phyloP scores from a whole-genome alignment of 2,797 vertebrate species.

The Brachyalestes nurse region DNA sequence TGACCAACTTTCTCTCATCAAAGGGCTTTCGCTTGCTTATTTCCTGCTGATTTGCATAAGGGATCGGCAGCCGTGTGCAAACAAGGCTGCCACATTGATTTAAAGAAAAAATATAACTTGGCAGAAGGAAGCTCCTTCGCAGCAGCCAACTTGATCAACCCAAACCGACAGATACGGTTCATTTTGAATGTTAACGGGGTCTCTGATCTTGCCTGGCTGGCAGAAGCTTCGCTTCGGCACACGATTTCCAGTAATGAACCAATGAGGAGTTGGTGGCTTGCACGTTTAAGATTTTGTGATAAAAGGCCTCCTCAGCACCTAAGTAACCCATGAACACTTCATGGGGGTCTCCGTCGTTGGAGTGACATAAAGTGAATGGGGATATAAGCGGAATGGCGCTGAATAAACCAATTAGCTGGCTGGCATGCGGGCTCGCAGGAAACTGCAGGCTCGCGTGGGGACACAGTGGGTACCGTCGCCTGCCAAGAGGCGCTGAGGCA shows the following conservation, averaged over 20 bases:
- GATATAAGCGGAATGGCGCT: constrained; percentile 54
- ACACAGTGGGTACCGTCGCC: constrained; percentile 54
- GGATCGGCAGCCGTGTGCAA: background rate
- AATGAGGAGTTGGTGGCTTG: constrained; percentile 16
- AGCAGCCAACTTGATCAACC: constrained; percentile 36
- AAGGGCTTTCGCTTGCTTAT: constrained; percentile 39
- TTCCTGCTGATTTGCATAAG: constrained; percentile 44
- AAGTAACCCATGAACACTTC: constrained; percentile 50
- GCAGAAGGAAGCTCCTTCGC: constrained; percentile 12
- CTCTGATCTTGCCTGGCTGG: constrained; percentile 9
- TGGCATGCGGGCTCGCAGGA: constrained; percentile 64
- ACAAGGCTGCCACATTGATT: constrained; percentile 23
- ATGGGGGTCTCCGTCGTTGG: constrained; percentile 41
- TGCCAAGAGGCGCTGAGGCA: constrained; percentile 58
- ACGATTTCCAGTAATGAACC: constrained; percentile 11
- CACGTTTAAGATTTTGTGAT: background rate
- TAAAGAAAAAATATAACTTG: constrained; percentile 29
- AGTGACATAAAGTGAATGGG: constrained; percentile 58
- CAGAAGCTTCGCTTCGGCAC: background rate
- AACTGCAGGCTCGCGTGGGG: constrained; percentile 42
- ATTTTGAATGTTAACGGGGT: constrained; percentile 44
- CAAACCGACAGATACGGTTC: constrained; percentile 3
- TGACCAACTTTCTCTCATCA: constrained; percentile 56
- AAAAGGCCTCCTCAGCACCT: constrained; percentile 33
- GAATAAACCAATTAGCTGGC: constrained; percentile 72